Conservation (phyloP, 53 echinoderm and acorn worm species). For the Henricia sp. region DNA sequence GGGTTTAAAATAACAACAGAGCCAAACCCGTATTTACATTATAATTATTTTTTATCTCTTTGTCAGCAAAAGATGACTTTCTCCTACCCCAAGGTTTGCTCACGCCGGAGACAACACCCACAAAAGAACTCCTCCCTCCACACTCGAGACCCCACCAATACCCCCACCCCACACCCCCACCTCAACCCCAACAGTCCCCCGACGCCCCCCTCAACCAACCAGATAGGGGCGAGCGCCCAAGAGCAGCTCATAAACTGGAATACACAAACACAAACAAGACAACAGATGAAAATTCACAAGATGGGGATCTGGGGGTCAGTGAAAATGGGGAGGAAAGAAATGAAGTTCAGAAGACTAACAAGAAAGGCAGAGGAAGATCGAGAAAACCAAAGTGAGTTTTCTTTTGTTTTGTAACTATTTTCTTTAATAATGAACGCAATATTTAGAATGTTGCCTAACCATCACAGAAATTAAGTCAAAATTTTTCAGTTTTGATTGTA, state of each 20-base stretch:
- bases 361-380: slow-evolving; percentile 30
- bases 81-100: slow-evolving; percentile 22
- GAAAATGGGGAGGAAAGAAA: neutral
- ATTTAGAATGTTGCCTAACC: no score
- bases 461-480: no score
- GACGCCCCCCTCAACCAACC: slow-evolving; percentile 6
- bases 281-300: neutral
- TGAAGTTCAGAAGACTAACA: slow-evolving; percentile 8
- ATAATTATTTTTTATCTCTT: neutral
- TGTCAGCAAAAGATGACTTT: neutral
- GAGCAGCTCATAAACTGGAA: slow-evolving; percentile 14
- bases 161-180: neutral
- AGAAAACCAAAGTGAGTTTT: slow-evolving; percentile 44
- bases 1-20: no score
- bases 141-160: slow-evolving; percentile 2
- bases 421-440: no score
- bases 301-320: neutral
- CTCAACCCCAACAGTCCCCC: neutral
- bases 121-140: slow-evolving; percentile 29
- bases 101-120: slow-evolving; percentile 67
- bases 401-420: no score
- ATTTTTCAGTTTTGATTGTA: no score
- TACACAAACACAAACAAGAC: neutral
- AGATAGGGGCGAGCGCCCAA: neutral
- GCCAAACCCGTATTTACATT: neutral